Conservation (phyloP, 2,888 invertebrate species). For the Eumerus sabulonum region DNA sequence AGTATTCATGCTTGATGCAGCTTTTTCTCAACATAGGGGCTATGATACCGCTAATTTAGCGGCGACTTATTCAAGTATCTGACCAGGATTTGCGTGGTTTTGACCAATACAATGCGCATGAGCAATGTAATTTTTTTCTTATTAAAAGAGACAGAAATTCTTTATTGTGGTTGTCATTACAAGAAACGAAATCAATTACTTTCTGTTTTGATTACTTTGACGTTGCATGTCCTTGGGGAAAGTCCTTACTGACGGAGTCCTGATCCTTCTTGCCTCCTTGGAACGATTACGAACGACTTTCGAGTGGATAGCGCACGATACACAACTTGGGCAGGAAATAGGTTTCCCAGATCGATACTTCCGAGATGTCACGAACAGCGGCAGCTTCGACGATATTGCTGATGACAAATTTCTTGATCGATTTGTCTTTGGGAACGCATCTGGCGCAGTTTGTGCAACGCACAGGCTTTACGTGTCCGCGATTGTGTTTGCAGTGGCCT, state of each 20-base stretch:
- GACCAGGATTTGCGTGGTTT: too few relatives aligned
- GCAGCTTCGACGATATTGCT: conserved; percentile 99
- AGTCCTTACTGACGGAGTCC: conserved; percentile 96
- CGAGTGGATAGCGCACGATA: conserved; percentile 99
- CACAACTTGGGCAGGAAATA: conserved; percentile 99
- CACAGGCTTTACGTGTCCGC: conserved; percentile 98
- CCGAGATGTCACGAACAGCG: conserved; percentile 98
- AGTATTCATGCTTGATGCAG: too few relatives aligned
- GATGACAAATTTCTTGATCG: conserved; percentile 99
- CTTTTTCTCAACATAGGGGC: too few relatives aligned
- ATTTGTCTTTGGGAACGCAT: conserved; percentile 99
- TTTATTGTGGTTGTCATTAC: background rate
- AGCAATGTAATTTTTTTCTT: too few relatives aligned
- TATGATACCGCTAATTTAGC: too few relatives aligned
- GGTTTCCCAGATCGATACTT: conserved; percentile 96
- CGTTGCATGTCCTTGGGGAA: conserved; percentile 88
- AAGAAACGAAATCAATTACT: too few relatives aligned
- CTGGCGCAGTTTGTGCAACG: conserved; percentile 99
- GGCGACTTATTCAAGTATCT: too few relatives aligned
- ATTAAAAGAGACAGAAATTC: too few relatives aligned
- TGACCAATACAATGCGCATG: too few relatives aligned
- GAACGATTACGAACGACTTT: conserved; percentile 99
- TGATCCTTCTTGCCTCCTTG: conserved; percentile 96
- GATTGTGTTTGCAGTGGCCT: conserved; percentile 99
- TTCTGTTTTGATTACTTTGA: conserved; percentile 83